Conservation (phyloP, 2,888 invertebrate species). For the Sarcophaga subvicina region DNA sequence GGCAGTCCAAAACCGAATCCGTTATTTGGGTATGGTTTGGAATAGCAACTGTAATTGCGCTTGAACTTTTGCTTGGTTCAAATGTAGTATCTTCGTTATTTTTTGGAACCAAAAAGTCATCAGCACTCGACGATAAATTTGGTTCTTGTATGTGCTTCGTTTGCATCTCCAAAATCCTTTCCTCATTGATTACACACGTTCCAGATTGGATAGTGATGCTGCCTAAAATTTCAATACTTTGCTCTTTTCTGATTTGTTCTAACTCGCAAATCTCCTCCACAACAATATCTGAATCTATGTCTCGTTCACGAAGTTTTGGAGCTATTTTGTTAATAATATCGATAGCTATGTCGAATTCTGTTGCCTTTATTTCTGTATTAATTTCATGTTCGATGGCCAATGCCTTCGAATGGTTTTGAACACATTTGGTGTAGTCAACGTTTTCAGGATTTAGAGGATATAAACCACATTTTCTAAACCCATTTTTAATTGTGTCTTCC, state of each 20-base stretch:
- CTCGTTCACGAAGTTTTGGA: slow-evolving; percentile 41
- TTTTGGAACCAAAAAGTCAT: no score
- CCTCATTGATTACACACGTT: slow-evolving; percentile 35
- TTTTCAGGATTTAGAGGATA: slow-evolving; percentile 40
- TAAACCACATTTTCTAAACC: slow-evolving; percentile 53
- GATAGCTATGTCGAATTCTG: slow-evolving; percentile 41
- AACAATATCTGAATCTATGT: slow-evolving; percentile 27
- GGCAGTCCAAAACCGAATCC: not conserved
- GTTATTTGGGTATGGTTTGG: not conserved
- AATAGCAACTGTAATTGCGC: not conserved
- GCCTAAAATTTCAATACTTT: slow-evolving; percentile 34
- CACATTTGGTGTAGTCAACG: slow-evolving; percentile 58
- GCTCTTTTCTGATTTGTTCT: not conserved
- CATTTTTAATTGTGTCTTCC: slow-evolving; percentile 44
- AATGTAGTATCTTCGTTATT: not conserved
- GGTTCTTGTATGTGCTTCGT: not conserved
- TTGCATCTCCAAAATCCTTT: slow-evolving; percentile 28
- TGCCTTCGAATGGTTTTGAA: slow-evolving; percentile 43
- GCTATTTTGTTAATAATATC: slow-evolving; percentile 35
- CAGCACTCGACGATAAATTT: no score
- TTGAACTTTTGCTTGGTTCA: not conserved
- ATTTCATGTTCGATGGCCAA: slow-evolving; percentile 46
- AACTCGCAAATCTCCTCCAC: slow-evolving; percentile 22
- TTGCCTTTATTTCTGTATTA: not conserved
- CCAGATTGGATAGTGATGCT: slow-evolving; percentile 14